A percentile compares a stretch with the other conserved stretches of the same genome.
phyloP scores from a whole-genome alignment of 2,797 vertebrate genomes.

The Sebastes flavidus region DNA sequence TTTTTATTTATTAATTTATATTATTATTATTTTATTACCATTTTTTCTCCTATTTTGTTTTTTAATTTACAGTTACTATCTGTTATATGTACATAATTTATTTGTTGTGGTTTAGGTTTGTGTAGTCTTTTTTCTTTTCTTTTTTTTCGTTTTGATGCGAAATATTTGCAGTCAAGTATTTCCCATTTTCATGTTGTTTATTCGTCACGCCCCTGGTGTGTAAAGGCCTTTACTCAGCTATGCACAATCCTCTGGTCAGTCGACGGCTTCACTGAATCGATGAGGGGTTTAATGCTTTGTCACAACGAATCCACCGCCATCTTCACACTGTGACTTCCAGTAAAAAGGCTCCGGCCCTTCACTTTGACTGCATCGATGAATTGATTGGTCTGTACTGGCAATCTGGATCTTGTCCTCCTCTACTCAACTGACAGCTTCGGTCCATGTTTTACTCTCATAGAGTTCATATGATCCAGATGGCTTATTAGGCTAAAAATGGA shows the following conservation, averaged over 20 bases:
- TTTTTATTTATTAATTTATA: too few species aligned
- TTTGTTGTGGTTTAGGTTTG: too few species aligned
- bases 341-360: not conserved
- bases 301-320: not conserved
- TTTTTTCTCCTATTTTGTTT: too few species aligned
- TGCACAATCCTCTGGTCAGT: not conserved
- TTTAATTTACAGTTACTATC: too few species aligned
- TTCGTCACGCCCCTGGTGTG: too few species aligned
- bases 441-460: not conserved
- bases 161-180: too few species aligned
- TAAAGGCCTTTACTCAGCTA: not conserved
- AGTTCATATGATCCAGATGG: constrained; percentile 32
- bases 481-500: constrained; percentile 36
- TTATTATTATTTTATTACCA: too few species aligned
- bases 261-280: not conserved
- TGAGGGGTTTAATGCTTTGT: constrained; percentile 5
- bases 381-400: constrained; percentile 31
- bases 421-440: not conserved
- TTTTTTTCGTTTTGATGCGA: too few species aligned
- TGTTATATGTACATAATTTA: too few species aligned
- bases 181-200: too few species aligned
- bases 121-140: too few species aligned
- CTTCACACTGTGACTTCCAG: constrained; percentile 38
- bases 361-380: constrained; percentile 32
- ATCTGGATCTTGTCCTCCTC: constrained; percentile 30